A percentile compares a stretch with the other conserved stretches of the same genome.
Conservation (phyloP, 1,140 invertebrate species). For the Lepidurus packardi region DNA sequence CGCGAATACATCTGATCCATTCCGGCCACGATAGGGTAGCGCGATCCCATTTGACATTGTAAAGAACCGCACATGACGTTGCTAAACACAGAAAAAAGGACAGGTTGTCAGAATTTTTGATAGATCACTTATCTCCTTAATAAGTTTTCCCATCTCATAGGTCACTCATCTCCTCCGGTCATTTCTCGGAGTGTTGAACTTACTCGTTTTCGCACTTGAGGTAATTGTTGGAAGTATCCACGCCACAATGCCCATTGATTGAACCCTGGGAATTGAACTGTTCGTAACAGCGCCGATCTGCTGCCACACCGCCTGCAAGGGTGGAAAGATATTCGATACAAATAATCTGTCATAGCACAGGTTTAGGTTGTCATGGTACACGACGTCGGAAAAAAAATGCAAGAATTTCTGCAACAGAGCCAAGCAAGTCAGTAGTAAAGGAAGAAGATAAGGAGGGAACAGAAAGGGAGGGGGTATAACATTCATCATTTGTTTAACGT, state of each 20-base stretch:
- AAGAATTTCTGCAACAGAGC: not conserved
- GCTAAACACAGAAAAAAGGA: slow-evolving; percentile 46
- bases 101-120: not conserved
- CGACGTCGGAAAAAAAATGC: not conserved
- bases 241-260: slow-evolving; percentile 87
- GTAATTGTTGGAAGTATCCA: slow-evolving; percentile 66
- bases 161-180: no score
- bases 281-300: slow-evolving; percentile 80
- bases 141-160: no score
- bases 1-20: slow-evolving; percentile 72
- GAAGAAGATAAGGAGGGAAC: not conserved
- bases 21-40: slow-evolving; percentile 65
- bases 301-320: slow-evolving; percentile 57
- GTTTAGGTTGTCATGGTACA: not conserved
- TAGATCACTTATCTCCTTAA: not conserved
- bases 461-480: not conserved
- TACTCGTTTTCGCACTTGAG: slow-evolving; percentile 81
- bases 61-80: slow-evolving; percentile 83
- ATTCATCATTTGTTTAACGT: slow-evolving; percentile 29
- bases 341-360: not conserved
- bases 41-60: slow-evolving; percentile 79
- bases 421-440: not conserved
- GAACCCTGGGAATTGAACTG: slow-evolving; percentile 91
- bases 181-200: slow-evolving; percentile 46
- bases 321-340: slow-evolving; percentile 1